Evolutionary conservation across 2,888 invertebrate genomes (phyloP), one percentile per base, ranked within the genome.

Genomic region (Pomacea canaliculata): DNA sequence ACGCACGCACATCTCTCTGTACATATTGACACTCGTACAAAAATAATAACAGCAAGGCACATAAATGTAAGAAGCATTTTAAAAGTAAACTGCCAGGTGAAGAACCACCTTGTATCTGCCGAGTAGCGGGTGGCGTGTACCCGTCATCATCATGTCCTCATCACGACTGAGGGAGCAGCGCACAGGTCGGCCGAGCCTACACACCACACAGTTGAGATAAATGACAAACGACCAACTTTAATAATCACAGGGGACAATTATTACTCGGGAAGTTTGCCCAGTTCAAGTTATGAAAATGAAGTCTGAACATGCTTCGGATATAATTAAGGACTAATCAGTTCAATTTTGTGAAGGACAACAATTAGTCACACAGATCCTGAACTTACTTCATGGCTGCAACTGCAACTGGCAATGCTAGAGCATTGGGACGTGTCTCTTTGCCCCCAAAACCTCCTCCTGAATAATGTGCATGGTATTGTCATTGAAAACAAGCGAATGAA

Each of bases 391-490:
- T 76, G 46, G 97, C 97, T 7, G 97, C 97, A 2, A 97, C 96
- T 0, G 97, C 89, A 0, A 96, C 95, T 12, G 94, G 94, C 0
- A 96, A 95, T 48, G 96, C 88, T 0, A 95, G 90, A 13, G 94
- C 85, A 79, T 93, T 91, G 1, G 94, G 92, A 69, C 96, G 93
- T 0, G 95, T 94, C 90, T 98, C 97, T 91, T 98, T 98, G 0
- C 98, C 98, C 13, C 98, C 98, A 89, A 98, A 98, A 49, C 96
- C 98, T 48, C 98, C 98, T 78, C 90, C 98, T 87, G 76, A 9
- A 60, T 5, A 19, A n/a, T 60, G 4, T 1, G 2, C 16, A 60
- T 19, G 16, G n/a, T 7, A 18, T 19, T 19, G 60, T 60, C 16
- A 60, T n/a, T 60, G n/a, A n/a, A n/a, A 19, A 56, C 49, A 56